A percentile compares a stretch with the other conserved stretches of the same genome.
Evolutionary conservation across 64 coral and sea anemone species (phyloP).

Genomic region (Stylophora pistillata): DNA sequence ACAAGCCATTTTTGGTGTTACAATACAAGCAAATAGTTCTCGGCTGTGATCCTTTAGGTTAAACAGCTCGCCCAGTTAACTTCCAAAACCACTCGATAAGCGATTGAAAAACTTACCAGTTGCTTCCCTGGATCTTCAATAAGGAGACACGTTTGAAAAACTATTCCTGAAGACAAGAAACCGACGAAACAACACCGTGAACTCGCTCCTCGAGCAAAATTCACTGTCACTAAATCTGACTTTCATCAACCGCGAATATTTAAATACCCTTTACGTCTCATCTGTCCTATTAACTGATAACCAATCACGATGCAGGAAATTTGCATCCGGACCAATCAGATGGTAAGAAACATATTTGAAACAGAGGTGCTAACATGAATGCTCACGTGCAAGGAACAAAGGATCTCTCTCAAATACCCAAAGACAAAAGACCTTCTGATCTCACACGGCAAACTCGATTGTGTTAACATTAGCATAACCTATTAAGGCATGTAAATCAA

Average conservation of each 20-base stretch:
- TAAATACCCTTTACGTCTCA: slow-evolving; percentile 82
- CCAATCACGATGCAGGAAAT: slow-evolving; percentile 50
- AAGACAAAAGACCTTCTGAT: slow-evolving; percentile 22
- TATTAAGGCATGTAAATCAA: slow-evolving; percentile 41
- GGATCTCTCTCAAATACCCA: slow-evolving; percentile 29
- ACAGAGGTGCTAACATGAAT: slow-evolving; percentile 63
- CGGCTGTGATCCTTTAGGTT: slow-evolving; percentile 10
- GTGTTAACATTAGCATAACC: slow-evolving; percentile 34
- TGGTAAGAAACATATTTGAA: slow-evolving; percentile 47
- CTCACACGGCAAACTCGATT: slow-evolving; percentile 19
- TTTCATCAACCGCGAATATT: slow-evolving; percentile 84
- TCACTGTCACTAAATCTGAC: slow-evolving; percentile 52
- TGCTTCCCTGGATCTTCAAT: background rate
- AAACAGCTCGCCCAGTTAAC: background rate
- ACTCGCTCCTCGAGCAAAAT: background rate
- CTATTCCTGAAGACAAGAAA: background rate
- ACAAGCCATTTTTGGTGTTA: background rate
- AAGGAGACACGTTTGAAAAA: too few relatives aligned
- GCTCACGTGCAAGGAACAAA: slow-evolving; percentile 69
- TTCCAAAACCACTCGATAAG: background rate
- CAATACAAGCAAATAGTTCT: background rate
- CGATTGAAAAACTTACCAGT: slow-evolving; percentile 14
- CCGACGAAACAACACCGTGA: background rate
- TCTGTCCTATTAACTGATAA: slow-evolving; percentile 70
- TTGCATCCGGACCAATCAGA: slow-evolving; percentile 27